Evolutionary conservation across 2,888 invertebrate species (phyloP), one percentile per base, ranked within the genome.

Genomic region (Branchipolynoe longqiensis): DNA sequence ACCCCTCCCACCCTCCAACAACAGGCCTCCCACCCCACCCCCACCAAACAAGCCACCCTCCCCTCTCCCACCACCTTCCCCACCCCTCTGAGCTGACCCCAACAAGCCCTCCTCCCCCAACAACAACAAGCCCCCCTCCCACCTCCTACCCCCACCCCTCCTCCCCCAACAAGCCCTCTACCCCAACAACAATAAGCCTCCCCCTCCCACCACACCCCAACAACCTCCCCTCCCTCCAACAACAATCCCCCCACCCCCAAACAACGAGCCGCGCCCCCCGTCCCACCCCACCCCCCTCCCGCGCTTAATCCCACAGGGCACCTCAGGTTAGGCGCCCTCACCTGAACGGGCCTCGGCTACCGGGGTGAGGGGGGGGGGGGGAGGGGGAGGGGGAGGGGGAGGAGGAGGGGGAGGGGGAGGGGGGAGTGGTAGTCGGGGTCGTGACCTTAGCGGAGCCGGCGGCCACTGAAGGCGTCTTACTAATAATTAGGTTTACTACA

Each of bases 241-340:
- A 22, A 22, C 3, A 25, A 3, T 3, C 56, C n/a, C 22, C 25
- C 28, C 62, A 25, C 28, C 28, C 31, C 25, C 25, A n/a, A n/a
- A n/a, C n/a, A n/a, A n/a, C n/a, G n/a, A n/a, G n/a, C 48, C 22
- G 56, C 56, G n/a, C 56, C 25, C 56, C 56, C 22, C n/a, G 56
- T 56, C 56, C 56, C 25, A 25, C 56, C 56, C 56, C 3, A 25
- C 18, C 3, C 56, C n/a, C 22, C 25, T 25, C 62, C 62, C 28
- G 62, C 31, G 31, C 25, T 28, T 62, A 62, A 62, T 62, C 62
- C 62, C 56, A 62, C 25, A 62, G 62, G 62, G 62, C 62, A 62
- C 62, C 28, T 31, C 62, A 28, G 62, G 62, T 62, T n/a, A 62
- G 28, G 25, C 62, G 62, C 12, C 62, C 62, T 62, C 62, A 62